phyloP scores from a whole-genome alignment of 2,797 vertebrate species.

The Heteromormyrus szaboi region DNA sequence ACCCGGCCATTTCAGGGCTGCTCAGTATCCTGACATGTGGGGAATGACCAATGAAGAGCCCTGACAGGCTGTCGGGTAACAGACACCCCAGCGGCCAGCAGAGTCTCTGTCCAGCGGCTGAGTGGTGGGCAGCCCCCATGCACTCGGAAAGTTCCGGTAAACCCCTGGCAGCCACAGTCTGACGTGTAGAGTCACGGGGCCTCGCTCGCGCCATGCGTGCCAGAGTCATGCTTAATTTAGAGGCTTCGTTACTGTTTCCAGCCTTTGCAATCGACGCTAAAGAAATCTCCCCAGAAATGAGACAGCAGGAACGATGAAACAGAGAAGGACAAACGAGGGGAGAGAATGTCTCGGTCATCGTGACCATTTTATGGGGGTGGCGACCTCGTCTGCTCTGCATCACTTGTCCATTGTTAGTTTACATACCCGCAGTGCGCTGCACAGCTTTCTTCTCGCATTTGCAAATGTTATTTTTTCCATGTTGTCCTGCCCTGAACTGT shows the following conservation, averaged over 20 bases:
- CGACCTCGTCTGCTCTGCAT: neutral
- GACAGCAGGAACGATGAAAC: neutral
- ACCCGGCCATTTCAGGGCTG: neutral
- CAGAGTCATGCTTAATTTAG: neutral
- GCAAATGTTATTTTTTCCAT: conserved; percentile 10
- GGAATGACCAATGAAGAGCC: neutral
- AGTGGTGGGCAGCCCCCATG: neutral
- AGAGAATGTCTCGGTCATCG: neutral
- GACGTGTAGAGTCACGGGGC: too few relatives aligned
- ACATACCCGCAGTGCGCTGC: conserved; percentile 5
- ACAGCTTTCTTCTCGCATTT: neutral
- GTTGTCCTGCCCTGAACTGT: conserved; percentile 21
- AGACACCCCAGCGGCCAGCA: conserved; percentile 1
- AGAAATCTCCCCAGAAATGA: neutral
- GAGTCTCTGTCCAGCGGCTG: neutral
- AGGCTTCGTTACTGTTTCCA: neutral
- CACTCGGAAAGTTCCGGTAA: neutral
- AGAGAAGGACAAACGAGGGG: neutral
- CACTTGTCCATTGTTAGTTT: conserved; percentile 1
- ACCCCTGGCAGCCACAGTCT: neutral
- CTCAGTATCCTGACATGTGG: neutral
- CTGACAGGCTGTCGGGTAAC: conserved; percentile 4
- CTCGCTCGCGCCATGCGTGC: too few relatives aligned
- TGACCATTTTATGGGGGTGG: neutral
- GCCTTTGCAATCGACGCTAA: neutral